These are phyloP conservation scores for Laothoe populi DNA, from an alignment of 2,888 invertebrate genomes.

Conservation along the genomic window DNA sequence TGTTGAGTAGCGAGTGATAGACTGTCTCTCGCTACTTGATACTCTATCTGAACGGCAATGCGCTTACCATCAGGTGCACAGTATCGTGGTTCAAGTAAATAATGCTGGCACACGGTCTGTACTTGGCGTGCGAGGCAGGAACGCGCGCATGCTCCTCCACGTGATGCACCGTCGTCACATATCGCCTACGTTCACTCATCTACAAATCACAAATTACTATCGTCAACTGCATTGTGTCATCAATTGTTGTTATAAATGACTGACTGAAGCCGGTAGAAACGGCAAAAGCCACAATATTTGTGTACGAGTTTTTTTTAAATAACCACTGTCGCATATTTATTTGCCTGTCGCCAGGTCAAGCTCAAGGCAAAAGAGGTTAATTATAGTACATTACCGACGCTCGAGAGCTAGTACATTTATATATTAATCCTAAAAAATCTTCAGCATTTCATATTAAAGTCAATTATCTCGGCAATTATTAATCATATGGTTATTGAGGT, in stretches of 20 bases:
- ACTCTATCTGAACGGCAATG: no score
- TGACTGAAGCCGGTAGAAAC: not conserved
- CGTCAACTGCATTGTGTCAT: not conserved
- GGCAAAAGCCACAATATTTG: constrained; percentile 28
- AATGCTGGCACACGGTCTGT: constrained; percentile 49
- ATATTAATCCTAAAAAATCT: not conserved
- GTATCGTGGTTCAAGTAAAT: constrained; percentile 47
- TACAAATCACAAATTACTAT: constrained; percentile 6
- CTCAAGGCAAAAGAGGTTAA: constrained; percentile 54
- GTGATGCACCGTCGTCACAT: constrained; percentile 43
- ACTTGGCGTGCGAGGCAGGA: constrained; percentile 47
- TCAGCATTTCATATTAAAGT: constrained; percentile 33
- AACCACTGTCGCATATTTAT: constrained; percentile 49
- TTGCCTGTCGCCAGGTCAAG: constrained; percentile 57
- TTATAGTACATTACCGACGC: not conserved
- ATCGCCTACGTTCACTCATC: constrained; percentile 27
- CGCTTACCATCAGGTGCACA: no score
- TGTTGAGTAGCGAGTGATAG: no score
- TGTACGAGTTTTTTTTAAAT: constrained; percentile 50
- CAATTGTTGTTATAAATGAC: constrained; percentile 1
- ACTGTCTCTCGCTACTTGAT: no score
- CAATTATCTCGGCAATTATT: constrained; percentile 39
- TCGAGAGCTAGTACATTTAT: not conserved
- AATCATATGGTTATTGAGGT: constrained; percentile 38
- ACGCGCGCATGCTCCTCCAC: constrained; percentile 49